Conservation (phyloP, 2,797 vertebrate genomes). For the Limnodromus scolopaceus region DNA sequence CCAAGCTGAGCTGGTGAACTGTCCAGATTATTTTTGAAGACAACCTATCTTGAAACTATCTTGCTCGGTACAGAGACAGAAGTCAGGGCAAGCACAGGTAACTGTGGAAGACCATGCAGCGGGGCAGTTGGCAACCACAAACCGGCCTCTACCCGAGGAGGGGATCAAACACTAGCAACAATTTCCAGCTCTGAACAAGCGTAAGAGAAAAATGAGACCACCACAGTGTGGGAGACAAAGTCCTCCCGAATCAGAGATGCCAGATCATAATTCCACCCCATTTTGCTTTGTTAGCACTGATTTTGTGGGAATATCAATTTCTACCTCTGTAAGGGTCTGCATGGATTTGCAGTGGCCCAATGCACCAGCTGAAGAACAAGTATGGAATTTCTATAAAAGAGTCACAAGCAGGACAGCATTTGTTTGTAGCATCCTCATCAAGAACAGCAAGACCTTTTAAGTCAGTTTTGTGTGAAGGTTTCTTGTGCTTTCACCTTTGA, state of each 20-base stretch:
- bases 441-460: neutral
- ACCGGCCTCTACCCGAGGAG: neutral
- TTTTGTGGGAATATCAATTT: neutral
- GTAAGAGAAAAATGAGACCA: neutral
- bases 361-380: neutral
- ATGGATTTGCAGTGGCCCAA: neutral
- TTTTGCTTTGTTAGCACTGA: neutral
- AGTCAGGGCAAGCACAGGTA: neutral
- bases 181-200: neutral
- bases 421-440: neutral
- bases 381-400: neutral
- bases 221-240: neutral
- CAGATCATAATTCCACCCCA: neutral
- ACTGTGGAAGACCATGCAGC: neutral
- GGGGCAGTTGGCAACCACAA: neutral
- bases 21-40: neutral
- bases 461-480: neutral
- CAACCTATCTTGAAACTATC: neutral
- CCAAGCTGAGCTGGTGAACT: neutral
- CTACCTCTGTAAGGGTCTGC: neutral
- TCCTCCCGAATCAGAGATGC: neutral
- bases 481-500: neutral
- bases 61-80: fast-evolving
- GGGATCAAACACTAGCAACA: neutral
- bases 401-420: neutral